phyloP scores from a whole-genome alignment of 2,797 vertebrate genomes.

The Danio jaintianensis region DNA sequence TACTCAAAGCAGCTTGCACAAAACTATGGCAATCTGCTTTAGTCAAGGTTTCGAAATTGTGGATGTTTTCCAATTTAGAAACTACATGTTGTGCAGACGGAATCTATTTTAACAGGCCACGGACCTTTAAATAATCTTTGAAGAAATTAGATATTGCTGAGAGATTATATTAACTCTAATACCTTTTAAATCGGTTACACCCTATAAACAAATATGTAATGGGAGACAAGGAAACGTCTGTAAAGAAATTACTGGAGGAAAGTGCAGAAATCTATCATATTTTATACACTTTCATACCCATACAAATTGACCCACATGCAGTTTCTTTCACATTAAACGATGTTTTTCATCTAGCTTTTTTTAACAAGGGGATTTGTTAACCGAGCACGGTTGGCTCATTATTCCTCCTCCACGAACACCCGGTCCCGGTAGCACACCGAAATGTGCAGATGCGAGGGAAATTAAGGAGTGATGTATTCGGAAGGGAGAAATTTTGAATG shows the following conservation, averaged over 20 bases:
- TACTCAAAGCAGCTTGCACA: slow-evolving; percentile 15
- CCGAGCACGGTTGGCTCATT: slow-evolving; percentile 78
- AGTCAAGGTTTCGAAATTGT: slow-evolving; percentile 36
- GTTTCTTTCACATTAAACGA: slow-evolving; percentile 71
- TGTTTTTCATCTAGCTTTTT: slow-evolving; percentile 72
- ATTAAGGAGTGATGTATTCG: slow-evolving; percentile 93
- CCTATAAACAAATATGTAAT: slow-evolving; percentile 15
- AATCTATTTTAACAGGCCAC: slow-evolving; percentile 21
- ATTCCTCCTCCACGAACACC: slow-evolving; percentile 73
- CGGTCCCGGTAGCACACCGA: slow-evolving; percentile 74
- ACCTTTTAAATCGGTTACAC: neutral
- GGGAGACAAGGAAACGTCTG: slow-evolving; percentile 9
- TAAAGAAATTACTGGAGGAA: slow-evolving; percentile 13
- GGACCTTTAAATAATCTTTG: slow-evolving; percentile 6
- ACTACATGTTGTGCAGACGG: slow-evolving; percentile 30
- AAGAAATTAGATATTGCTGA: slow-evolving; percentile 22
- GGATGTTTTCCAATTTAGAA: slow-evolving; percentile 40
- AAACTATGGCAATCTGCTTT: slow-evolving; percentile 38
- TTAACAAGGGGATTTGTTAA: slow-evolving; percentile 82
- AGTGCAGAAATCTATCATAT: slow-evolving; percentile 63
- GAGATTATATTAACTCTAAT: slow-evolving; percentile 28
- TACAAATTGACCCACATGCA: slow-evolving; percentile 70
- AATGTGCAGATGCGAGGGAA: slow-evolving; percentile 81
- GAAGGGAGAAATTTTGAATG: slow-evolving; percentile 85
- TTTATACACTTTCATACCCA: slow-evolving; percentile 62